These are phyloP conservation scores for Diplolepis rosae DNA, from an alignment of 2,888 invertebrate genomes.

Conservation along the genomic window DNA sequence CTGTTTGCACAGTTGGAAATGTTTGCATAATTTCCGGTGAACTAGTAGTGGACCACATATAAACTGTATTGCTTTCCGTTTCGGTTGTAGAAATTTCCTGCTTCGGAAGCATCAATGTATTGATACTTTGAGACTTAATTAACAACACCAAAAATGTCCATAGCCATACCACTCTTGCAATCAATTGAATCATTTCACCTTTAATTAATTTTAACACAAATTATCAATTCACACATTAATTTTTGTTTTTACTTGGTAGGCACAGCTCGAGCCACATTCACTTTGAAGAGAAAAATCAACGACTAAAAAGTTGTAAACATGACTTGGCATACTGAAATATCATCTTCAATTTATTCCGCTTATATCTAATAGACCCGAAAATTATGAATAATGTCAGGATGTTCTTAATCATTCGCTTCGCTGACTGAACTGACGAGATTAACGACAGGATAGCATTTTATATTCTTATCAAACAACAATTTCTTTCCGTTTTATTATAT, in stretches of 20 bases:
- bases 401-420: constrained; percentile 62
- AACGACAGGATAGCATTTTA: neutral
- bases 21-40: constrained; percentile 8
- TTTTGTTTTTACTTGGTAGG: neutral
- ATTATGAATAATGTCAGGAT: constrained; percentile 53
- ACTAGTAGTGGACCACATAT: constrained; percentile 18
- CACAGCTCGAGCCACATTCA: neutral
- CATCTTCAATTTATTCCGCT: constrained; percentile 19
- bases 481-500: no score
- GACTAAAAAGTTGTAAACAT: neutral
- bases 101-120: constrained; percentile 37
- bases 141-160: constrained; percentile 31
- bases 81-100: constrained; percentile 33
- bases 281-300: neutral
- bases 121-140: constrained; percentile 42
- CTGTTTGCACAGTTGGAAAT: neutral
- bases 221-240: neutral
- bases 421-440: constrained; percentile 51
- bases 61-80: constrained; percentile 16
- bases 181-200: neutral
- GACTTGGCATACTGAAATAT: neutral
- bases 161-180: constrained; percentile 17
- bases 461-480: neutral
- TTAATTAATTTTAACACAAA: neutral
- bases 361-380: constrained; percentile 26